phyloP scores from a whole-genome alignment of 2,113 vertebrate genomes.

The Telmatochromis brichardi region DNA sequence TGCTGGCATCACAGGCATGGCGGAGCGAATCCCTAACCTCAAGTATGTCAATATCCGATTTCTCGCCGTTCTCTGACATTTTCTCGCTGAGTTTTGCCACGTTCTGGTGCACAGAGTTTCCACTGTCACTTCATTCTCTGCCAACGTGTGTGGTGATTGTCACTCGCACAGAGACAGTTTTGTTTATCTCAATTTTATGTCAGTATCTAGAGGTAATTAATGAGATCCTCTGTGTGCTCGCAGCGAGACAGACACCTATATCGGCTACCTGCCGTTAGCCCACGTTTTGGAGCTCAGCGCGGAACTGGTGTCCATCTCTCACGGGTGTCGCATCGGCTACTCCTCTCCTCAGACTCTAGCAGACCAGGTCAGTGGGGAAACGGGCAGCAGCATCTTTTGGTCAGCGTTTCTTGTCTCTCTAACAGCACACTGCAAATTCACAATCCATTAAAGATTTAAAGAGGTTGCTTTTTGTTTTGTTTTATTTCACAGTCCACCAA shows the following conservation, averaged over 20 bases:
- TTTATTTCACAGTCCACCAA: constrained; percentile 82
- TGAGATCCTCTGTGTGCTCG: background rate
- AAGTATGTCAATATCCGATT: constrained; percentile 68
- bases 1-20: constrained; percentile 93
- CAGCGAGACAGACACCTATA: constrained; percentile 90
- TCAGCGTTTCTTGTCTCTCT: background rate
- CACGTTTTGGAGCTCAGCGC: constrained; percentile 96
- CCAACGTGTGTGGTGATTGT: background rate
- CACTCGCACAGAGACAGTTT: background rate
- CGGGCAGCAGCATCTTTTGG: background rate
- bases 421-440: background rate
- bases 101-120: background rate
- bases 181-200: background rate
- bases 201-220: background rate
- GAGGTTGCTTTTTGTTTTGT: background rate
- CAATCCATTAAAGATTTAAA: background rate
- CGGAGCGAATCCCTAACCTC: constrained; percentile 86
- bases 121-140: background rate
- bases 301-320: constrained; percentile 88
- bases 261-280: constrained; percentile 93
- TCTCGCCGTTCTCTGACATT: background rate
- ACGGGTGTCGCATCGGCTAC: constrained; percentile 92
- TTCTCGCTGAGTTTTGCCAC: background rate
- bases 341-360: constrained; percentile 94
- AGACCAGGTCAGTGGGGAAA: constrained; percentile 79